These are phyloP conservation scores for Anolis carolinensis DNA, from an alignment of 2,113 vertebrate genomes.

Conservation along the genomic window DNA sequence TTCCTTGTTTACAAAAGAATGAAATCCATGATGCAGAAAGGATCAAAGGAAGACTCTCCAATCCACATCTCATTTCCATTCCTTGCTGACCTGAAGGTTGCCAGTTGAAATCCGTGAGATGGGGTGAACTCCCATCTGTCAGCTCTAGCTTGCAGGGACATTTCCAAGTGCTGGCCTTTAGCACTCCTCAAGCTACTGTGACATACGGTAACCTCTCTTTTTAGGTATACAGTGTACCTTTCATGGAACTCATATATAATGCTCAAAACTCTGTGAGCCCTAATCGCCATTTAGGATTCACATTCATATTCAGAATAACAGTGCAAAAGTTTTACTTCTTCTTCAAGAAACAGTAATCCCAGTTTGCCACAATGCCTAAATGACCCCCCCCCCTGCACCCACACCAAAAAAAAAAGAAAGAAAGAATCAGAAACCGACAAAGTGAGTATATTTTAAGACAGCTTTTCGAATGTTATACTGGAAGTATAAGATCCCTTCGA, in stretches of 20 bases:
- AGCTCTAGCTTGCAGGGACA: no score
- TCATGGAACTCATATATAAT: no score
- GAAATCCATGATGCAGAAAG: neutral
- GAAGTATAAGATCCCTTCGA: neutral
- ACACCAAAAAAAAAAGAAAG: neutral
- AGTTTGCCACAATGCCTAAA: neutral
- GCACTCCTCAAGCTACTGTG: no score
- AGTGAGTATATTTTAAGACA: conserved; percentile 1
- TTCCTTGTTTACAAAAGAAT: no score
- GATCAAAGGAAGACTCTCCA: neutral
- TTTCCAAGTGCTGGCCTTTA: no score
- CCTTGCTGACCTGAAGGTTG: no score
- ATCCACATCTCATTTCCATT: neutral
- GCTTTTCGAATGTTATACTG: neutral
- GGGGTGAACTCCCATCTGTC: no score
- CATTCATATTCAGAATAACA: neutral
- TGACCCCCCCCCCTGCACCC: neutral
- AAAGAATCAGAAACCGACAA: neutral
- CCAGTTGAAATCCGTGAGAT: no score
- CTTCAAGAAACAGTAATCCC: neutral
- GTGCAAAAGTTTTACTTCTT: neutral
- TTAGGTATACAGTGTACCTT: no score
- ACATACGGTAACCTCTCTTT: no score
- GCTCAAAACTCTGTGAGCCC: neutral
- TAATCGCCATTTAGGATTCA: neutral